phyloP scores from a whole-genome alignment of 1,140 invertebrate genomes.

The Frieseomelitta varia region DNA sequence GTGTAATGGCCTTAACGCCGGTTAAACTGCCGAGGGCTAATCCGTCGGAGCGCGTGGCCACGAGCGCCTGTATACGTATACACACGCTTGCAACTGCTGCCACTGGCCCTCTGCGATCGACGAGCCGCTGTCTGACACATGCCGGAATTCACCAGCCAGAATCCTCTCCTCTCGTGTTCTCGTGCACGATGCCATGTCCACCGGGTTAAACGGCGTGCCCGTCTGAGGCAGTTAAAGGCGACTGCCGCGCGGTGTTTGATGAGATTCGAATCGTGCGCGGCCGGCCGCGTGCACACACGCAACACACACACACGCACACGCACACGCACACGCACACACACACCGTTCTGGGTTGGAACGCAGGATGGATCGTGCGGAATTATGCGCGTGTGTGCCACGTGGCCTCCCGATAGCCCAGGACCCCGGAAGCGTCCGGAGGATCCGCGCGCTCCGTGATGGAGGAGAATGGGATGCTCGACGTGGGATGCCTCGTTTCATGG shows the following conservation, averaged over 20 bases:
- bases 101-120: neutral
- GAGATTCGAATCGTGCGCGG: conserved; percentile 27
- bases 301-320: neutral
- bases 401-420: neutral
- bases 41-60: conserved; percentile 21
- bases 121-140: conserved; percentile 34
- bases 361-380: conserved; percentile 3
- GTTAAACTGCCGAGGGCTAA: conserved; percentile 51
- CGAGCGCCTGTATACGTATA: neutral
- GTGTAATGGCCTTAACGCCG: conserved; percentile 60
- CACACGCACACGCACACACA: neutral
- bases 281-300: neutral
- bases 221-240: conserved; percentile 17
- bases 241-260: conserved; percentile 38
- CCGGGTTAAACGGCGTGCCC: conserved; percentile 17
- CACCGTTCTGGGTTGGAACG: neutral
- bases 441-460: conserved; percentile 4
- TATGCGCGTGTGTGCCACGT: conserved; percentile 13
- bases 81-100: conserved; percentile 20
- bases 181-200: conserved; percentile 12
- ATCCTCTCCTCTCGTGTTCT: neutral
- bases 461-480: conserved; percentile 6
- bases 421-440: neutral
- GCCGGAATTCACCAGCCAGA: conserved; percentile 21
- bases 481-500: neutral